Percentiles rank a stretch among this genome's conserved stretches.
Evolutionary conservation across 2,888 invertebrate species (phyloP).

Genomic region (Lycophotia porphyrea): DNA sequence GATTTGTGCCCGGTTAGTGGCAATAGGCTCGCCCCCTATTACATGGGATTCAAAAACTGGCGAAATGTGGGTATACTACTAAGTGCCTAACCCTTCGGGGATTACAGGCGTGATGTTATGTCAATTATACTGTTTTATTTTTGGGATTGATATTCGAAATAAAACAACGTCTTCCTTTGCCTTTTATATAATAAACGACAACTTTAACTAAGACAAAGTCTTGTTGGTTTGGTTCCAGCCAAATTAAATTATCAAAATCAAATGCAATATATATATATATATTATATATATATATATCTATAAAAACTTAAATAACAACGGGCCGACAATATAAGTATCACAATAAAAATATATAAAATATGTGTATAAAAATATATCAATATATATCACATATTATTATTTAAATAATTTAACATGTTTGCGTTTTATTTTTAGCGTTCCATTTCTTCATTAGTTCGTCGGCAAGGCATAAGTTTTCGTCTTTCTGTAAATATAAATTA

Average conservation of each 20-base stretch:
- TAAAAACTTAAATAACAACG: neutral
- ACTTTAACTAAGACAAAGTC: conserved; percentile 11
- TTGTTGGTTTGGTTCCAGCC: conserved; percentile 15
- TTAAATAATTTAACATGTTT: neutral
- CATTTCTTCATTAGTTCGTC: conserved; percentile 92
- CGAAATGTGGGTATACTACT: too few relatives aligned
- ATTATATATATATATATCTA: too few relatives aligned
- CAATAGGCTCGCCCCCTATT: too few relatives aligned
- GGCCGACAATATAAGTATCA: neutral
- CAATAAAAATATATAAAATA: conserved; percentile 46
- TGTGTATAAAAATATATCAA: conserved; percentile 45
- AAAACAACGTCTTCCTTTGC: conserved; percentile 29
- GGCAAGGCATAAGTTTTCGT: conserved; percentile 93
- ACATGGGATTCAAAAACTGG: too few relatives aligned
- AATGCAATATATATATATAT: neutral
- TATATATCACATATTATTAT: conserved; percentile 37
- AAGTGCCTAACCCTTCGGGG: too few relatives aligned
- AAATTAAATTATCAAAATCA: conserved; percentile 15
- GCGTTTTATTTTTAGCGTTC: conserved; percentile 79
- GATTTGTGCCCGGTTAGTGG: too few relatives aligned
- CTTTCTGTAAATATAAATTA: conserved; percentile 90
- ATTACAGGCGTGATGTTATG: too few relatives aligned
- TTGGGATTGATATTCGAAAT: conserved; percentile 41
- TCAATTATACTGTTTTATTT: conserved; percentile 40
- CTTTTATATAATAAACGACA: conserved; percentile 30